Percentiles rank a stretch among this genome's conserved stretches.
Conservation (phyloP, 2,797 vertebrate genomes). For the Acropternis orthonyx region DNA sequence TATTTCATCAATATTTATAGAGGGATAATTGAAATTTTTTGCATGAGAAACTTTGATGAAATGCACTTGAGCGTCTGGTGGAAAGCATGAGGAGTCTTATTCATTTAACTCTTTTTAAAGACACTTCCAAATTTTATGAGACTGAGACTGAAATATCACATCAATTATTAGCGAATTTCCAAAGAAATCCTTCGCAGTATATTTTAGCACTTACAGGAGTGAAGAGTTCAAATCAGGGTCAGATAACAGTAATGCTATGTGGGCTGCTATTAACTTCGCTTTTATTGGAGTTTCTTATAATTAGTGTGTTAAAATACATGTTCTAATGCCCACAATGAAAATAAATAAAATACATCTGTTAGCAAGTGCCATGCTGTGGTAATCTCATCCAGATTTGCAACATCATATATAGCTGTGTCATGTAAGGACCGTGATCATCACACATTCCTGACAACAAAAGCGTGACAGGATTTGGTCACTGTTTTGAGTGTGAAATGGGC, state of each 20-base stretch:
- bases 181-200: neutral
- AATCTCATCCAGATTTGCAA: neutral
- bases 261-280: neutral
- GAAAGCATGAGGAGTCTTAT: slow-evolving; percentile 4
- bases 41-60: neutral
- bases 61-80: neutral
- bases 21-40: slow-evolving; percentile 30
- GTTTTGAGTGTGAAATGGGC: neutral
- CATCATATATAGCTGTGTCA: fast-evolving
- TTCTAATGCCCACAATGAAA: neutral
- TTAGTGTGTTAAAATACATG: neutral
- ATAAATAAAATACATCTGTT: neutral
- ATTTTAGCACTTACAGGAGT: neutral
- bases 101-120: slow-evolving; percentile 18
- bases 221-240: slow-evolving; percentile 35
- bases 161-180: slow-evolving; percentile 25
- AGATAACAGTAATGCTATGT: neutral
- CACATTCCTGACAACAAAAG: neutral
- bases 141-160: slow-evolving; percentile 28
- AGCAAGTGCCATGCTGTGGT: neutral
- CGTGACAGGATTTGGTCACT: neutral
- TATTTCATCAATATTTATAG: slow-evolving; percentile 35
- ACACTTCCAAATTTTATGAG: slow-evolving; percentile 35
- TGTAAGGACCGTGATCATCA: neutral
- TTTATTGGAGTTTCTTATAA: neutral